Evolutionary conservation across 2,113 vertebrate genomes (phyloP).

Genomic region (Heteronetta atricapilla): DNA sequence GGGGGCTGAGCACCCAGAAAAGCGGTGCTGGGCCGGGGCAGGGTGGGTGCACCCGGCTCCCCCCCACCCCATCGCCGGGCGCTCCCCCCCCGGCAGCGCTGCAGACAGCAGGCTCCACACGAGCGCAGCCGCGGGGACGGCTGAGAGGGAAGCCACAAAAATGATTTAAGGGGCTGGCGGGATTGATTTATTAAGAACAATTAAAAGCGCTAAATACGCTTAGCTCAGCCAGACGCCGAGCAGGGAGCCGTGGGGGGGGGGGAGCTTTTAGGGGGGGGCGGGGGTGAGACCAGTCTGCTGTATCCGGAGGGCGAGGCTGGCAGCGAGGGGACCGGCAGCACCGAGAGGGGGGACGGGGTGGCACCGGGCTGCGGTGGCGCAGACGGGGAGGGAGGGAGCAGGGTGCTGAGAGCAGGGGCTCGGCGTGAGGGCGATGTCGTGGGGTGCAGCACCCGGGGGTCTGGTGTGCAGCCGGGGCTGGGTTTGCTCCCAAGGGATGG

Average conservation of each 20-base stretch:
- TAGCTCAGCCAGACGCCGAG: conserved; percentile 68
- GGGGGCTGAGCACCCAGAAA: not conserved
- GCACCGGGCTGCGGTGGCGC: not conserved
- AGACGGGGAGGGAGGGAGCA: not conserved
- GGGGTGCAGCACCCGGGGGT: not conserved
- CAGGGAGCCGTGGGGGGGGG: not conserved
- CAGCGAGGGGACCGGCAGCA: not conserved
- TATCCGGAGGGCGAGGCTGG: conserved; percentile 15
- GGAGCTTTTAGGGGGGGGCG: not conserved
- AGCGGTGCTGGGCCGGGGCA: not conserved
- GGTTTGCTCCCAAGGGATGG: not conserved
- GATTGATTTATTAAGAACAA: conserved; percentile 75
- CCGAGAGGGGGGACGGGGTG: rapidly evolving
- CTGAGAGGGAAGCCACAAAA: conserved; percentile 63
- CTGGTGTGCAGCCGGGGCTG: not conserved
- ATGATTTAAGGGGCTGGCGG: conserved; percentile 72
- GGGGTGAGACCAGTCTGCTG: conserved; percentile 54
- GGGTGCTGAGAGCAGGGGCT: not conserved
- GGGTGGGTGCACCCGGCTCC: rapidly evolving
- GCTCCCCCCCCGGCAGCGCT: not conserved
- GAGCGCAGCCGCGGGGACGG: conserved; percentile 17
- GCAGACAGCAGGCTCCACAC: conserved; percentile 46
- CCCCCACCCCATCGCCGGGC: rapidly evolving
- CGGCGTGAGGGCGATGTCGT: not conserved
- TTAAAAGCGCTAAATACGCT: conserved; percentile 73